Conservation (phyloP, 2,797 vertebrate species). For the Chelidonichthys spinosus region DNA sequence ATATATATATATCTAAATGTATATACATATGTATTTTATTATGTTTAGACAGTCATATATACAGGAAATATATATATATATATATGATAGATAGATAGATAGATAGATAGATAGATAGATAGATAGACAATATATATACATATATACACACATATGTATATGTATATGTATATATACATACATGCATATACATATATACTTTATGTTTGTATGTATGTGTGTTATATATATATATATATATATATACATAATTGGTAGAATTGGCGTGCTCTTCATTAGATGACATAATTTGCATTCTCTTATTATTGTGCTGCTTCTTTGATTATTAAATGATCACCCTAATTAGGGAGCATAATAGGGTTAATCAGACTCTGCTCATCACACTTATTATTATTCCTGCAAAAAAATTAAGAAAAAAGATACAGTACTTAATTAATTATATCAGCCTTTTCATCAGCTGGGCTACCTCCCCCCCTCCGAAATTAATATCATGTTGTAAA, state of each 20-base stretch:
- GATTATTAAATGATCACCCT: constrained; percentile 90
- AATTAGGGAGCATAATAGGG: constrained; percentile 89
- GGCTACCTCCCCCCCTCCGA: constrained; percentile 86
- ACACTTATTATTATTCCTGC: constrained; percentile 88
- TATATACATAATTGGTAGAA: constrained; percentile 82
- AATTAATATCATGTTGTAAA: constrained; percentile 95
- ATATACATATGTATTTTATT: no score
- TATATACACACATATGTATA: no score
- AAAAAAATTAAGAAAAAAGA: constrained; percentile 91
- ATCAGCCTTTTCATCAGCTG: constrained; percentile 90
- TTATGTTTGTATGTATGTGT: not conserved
- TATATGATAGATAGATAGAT: no score
- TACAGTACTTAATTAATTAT: constrained; percentile 93
- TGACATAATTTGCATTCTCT: constrained; percentile 85
- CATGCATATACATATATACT: no score
- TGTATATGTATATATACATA: no score
- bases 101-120: no score
- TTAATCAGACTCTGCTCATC: constrained; percentile 89
- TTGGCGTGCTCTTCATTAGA: constrained; percentile 83
- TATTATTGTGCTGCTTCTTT: constrained; percentile 88
- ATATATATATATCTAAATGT: no score
- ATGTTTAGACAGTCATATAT: no score
- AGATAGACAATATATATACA: no score
- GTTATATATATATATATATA: not conserved
- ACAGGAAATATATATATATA: no score